Evolutionary conservation across 2,113 vertebrate genomes (phyloP), one percentile per base, ranked within the genome.

Genomic region (Caranx melampygus): DNA sequence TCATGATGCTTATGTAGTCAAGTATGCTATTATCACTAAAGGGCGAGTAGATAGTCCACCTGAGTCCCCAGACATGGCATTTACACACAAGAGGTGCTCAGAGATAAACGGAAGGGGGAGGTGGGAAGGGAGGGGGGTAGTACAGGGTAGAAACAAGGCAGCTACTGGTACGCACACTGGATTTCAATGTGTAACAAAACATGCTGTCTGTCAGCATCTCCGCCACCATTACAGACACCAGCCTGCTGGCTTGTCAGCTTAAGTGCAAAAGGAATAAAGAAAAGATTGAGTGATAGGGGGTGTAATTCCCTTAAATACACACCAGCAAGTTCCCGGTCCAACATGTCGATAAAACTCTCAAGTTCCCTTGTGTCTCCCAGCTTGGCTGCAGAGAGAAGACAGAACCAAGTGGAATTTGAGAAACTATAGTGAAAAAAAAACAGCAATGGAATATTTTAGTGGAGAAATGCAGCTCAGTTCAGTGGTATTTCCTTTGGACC

Each of bases 261-360:
- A 26, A 74, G 69, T 69, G 61, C 45, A 79, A 79, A 66, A 76
- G 26, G 37, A 67, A 59, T 68, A 78, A 82, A 81, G 76, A 51
- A 45, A 47, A 69, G 52, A 86, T 65, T 51, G 80, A 75, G 21
- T 69, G 82, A 89, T 77, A 45, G 68, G 20, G 68, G 72, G 9
- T 78, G 54, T 79, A 84, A 89, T 89, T 86, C 62, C 86, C 58
- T 84, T 75, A 86, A 88, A 82, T 88, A 93, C 95, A 87, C 89
- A 99, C 98, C 97, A 93, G 96, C 95, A 92, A 99, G 95, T 77
- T 96, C 96, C 86, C 95, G 96, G 92, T 99, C 97, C 89, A 99
- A 95, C 91, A 97, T 96, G 87, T 97, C 97, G 90, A 99, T 99
- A 87, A 97, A 98, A 80, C 95, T 97, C 94, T 99, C 96, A 34